A percentile compares a stretch with the other conserved stretches of the same genome.
phyloP scores from a whole-genome alignment of 2,797 vertebrate genomes.

The Pantherophis vulpinus region DNA sequence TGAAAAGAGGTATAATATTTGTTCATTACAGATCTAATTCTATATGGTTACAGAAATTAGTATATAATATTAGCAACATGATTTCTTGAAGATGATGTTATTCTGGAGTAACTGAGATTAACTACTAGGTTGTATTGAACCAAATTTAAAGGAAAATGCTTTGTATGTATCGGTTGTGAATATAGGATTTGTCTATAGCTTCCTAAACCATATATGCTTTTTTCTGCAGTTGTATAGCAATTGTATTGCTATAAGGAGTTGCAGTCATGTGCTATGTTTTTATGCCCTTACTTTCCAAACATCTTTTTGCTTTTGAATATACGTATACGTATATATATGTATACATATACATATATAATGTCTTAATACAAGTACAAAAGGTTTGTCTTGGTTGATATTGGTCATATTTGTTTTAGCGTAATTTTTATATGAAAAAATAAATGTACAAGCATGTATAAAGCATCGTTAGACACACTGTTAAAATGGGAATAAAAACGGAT shows the following conservation, averaged over 20 bases:
- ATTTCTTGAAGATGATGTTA: neutral
- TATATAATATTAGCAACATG: neutral
- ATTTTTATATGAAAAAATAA: conserved; percentile 8
- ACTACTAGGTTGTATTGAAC: neutral
- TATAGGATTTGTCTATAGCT: neutral
- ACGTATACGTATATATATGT: too few relatives aligned
- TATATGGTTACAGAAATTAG: neutral
- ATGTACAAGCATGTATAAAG: conserved; percentile 15
- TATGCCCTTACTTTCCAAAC: neutral
- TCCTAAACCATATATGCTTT: neutral
- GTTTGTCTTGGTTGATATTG: neutral
- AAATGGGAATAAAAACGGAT: neutral
- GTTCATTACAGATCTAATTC: neutral
- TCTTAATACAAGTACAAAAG: neutral
- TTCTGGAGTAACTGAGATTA: neutral
- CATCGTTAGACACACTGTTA: neutral
- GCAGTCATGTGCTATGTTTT: neutral
- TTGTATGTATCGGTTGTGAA: neutral
- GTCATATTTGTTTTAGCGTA: neutral
- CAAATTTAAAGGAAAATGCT: neutral
- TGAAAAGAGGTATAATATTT: neutral
- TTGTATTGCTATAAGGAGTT: neutral
- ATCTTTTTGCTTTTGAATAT: neutral
- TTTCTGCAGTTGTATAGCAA: neutral
- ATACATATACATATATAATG: neutral